A percentile compares a stretch with the other conserved stretches of the same genome.
phyloP scores from a whole-genome alignment of 2,888 invertebrate genomes.

The Drosophila seclusa region DNA sequence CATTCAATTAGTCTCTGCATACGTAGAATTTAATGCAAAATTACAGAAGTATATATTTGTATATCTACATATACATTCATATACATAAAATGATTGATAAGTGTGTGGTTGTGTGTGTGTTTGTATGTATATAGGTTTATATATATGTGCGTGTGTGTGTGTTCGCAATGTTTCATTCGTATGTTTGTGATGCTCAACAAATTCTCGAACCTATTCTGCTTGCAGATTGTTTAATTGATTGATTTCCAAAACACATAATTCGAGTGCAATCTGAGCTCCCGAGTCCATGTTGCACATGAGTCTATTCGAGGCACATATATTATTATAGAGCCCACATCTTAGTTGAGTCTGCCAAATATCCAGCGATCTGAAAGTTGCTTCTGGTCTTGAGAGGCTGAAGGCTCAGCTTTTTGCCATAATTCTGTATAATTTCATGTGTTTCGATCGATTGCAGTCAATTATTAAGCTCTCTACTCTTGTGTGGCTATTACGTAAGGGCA shows the following conservation, averaged over 20 bases:
- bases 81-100: neutral
- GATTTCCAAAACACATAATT: neutral
- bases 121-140: no score
- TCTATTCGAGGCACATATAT: neutral
- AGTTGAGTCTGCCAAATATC: neutral
- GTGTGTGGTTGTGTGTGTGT: neutral
- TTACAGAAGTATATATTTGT: neutral
- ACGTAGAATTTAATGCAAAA: neutral
- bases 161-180: neutral
- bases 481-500: neutral
- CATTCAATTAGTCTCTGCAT: neutral
- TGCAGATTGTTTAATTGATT: neutral
- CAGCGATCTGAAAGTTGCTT: neutral
- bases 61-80: no score
- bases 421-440: neutral
- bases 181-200: neutral
- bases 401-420: neutral
- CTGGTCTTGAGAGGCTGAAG: neutral
- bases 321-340: neutral
- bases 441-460: neutral
- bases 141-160: neutral
- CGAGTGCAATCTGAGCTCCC: neutral
- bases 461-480: neutral
- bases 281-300: neutral
- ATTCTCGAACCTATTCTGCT: neutral